phyloP scores from a whole-genome alignment of 2,113 vertebrate genomes.

The Anoplopoma fimbria region DNA sequence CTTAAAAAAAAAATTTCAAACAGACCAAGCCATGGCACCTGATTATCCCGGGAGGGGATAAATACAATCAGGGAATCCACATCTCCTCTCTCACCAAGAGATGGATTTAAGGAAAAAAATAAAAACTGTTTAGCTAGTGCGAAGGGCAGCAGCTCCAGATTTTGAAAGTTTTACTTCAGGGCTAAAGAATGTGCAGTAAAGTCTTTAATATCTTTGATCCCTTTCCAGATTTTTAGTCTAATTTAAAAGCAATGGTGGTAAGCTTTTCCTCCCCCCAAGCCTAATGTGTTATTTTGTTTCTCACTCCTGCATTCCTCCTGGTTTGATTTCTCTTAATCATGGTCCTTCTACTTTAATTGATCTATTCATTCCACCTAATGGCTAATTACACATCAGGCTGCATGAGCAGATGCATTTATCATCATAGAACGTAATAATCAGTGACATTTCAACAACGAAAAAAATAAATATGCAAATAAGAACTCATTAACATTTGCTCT shows the following conservation, averaged over 20 bases:
- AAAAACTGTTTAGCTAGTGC: slow-evolving; percentile 34
- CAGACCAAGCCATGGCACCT: slow-evolving; percentile 62
- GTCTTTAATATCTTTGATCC: slow-evolving; percentile 61
- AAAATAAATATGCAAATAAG: slow-evolving; percentile 99
- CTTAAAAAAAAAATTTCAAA: slow-evolving; percentile 75
- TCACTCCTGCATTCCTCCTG: slow-evolving; percentile 74
- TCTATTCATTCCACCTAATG: slow-evolving; percentile 99
- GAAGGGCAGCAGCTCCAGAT: slow-evolving; percentile 40
- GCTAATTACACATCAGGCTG: slow-evolving; percentile 99
- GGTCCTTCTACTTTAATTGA: slow-evolving; percentile 94
- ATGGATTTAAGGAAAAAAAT: slow-evolving; percentile 47
- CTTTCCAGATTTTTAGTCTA: slow-evolving; percentile 29
- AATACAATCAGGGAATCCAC: slow-evolving; percentile 72
- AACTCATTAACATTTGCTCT: slow-evolving; percentile 99
- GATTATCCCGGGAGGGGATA: slow-evolving; percentile 70
- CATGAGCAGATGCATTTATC: slow-evolving; percentile 99
- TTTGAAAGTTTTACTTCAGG: slow-evolving; percentile 50
- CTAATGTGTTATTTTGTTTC: slow-evolving; percentile 64
- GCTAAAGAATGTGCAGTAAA: slow-evolving; percentile 22
- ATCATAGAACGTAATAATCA: slow-evolving; percentile 99
- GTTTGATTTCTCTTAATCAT: slow-evolving; percentile 95
- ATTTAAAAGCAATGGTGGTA: slow-evolving; percentile 42
- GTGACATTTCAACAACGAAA: slow-evolving; percentile 99
- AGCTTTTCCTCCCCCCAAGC: slow-evolving; percentile 10
- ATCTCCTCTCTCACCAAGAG: slow-evolving; percentile 44